Evolutionary conservation across 2,113 vertebrate genomes (phyloP), one percentile per base, ranked within the genome.

Genomic region (Lates calcarifer): DNA sequence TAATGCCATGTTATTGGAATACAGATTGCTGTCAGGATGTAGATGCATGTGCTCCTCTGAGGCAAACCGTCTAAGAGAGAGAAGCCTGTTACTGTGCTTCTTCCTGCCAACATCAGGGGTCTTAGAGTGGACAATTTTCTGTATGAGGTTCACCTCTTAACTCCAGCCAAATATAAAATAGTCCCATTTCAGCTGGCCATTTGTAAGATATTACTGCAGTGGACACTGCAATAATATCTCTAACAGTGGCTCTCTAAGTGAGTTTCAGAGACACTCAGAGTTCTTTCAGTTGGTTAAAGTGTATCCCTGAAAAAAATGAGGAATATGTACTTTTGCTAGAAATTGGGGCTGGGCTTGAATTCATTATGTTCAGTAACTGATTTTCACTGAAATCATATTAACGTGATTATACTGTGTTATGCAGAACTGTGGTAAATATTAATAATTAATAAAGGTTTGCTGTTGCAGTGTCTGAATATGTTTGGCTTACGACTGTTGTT

Each of bases 101-200:
- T 53, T 62, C 31, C 26, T 41, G 66, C 53, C 55, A 79, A 68
- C 28, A 13, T 71, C 49, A 66, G 17, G 17, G 22, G 28, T 60
- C 41, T 58, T 10, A 0, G 3, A 79, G 68, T 53, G 56, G 45
- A 65, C 79, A 45, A 31, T 67, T 72, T 62, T 72, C 76, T 60
- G 0, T 47, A 72, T 63, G 41, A 69, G 14, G 24, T 53, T 28
- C 53, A 33, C 64, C 70, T 83, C 69, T 47, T 29, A 35, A 90
- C 77, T 49, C 78, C 78, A 56, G 77, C 33, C 31, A 85, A 84
- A 78, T 78, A 69, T 12, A 2, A 84, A 86, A 78, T 49, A 0
- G 45, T 75, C 55, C 64, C 49, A 71, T 85, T 64, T 20, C 49
- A 83, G 66, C 56, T 53, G 41, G 28, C 66, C 68, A 64, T 77